Percentiles rank a stretch among this genome's conserved stretches.
phyloP scores from a whole-genome alignment of 1,140 invertebrate species.

The Drosophila nebulosa region DNA sequence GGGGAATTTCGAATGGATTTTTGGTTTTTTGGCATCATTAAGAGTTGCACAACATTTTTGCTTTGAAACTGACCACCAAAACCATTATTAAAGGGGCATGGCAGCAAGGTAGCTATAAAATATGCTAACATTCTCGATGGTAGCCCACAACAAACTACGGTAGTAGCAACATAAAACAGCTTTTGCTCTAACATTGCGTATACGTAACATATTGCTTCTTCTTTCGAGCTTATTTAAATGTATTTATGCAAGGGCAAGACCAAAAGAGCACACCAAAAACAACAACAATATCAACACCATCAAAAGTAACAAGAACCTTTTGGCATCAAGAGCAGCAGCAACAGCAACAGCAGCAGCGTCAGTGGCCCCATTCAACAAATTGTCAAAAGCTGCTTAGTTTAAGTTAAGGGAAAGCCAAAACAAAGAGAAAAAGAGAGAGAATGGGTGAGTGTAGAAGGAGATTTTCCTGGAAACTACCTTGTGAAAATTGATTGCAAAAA shows the following conservation, averaged over 20 bases:
- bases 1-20: neutral
- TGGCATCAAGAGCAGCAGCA: too few species aligned
- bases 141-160: constrained; percentile 41
- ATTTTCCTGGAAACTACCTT: neutral
- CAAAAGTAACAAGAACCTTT: neutral
- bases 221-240: constrained; percentile 65
- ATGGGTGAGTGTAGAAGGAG: neutral
- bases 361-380: constrained; percentile 62
- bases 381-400: constrained; percentile 69
- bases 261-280: constrained; percentile 10
- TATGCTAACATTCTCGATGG: constrained; percentile 54
- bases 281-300: neutral
- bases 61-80: constrained; percentile 52
- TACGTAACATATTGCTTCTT: constrained; percentile 71
- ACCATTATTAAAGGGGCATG: constrained; percentile 71
- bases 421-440: neutral
- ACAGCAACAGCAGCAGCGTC: neutral
- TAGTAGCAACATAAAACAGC: constrained; percentile 19
- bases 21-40: constrained; percentile 46
- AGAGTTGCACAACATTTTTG: constrained; percentile 15
- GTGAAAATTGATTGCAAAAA: neutral
- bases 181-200: constrained; percentile 51
- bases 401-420: constrained; percentile 1
- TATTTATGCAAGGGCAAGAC: constrained; percentile 65
- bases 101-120: constrained; percentile 57